A percentile compares a stretch with the other conserved stretches of the same genome.
Evolutionary conservation across 2,888 invertebrate genomes (phyloP).

Genomic region (Ectropis crepuscularia): DNA sequence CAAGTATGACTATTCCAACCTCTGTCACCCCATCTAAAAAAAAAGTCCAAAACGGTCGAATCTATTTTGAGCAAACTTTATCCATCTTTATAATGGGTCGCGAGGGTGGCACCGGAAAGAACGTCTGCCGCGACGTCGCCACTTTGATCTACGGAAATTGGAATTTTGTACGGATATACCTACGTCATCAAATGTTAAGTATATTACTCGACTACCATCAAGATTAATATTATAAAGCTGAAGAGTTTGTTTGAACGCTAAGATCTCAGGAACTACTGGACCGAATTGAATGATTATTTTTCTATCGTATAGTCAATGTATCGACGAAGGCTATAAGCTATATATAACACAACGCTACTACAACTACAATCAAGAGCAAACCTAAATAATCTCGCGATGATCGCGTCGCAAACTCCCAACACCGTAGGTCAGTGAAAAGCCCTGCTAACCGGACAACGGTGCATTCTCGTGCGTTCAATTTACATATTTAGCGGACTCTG

Average conservation of each 20-base stretch:
- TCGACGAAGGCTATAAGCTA: too few relatives aligned
- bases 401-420: neutral
- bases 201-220: too few relatives aligned
- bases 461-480: neutral
- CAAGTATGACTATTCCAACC: neutral
- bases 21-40: neutral
- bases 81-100: constrained; percentile 5
- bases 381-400: too few relatives aligned
- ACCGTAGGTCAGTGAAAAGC: constrained; percentile 8
- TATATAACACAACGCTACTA: too few relatives aligned
- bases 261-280: too few relatives aligned
- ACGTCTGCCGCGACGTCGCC: neutral
- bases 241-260: too few relatives aligned
- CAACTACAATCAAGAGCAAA: neutral
- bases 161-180: constrained; percentile 8
- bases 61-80: constrained; percentile 11
- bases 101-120: constrained; percentile 18
- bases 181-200: constrained; percentile 2
- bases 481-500: constrained; percentile 9
- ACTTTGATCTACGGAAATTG: constrained; percentile 15
- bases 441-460: constrained; percentile 16
- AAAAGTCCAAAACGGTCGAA: neutral
- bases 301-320: too few relatives aligned
- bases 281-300: too few relatives aligned
- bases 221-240: too few relatives aligned